Evolutionary conservation across 2,113 vertebrate species (phyloP).

Genomic region (Ascaphus truei): DNA sequence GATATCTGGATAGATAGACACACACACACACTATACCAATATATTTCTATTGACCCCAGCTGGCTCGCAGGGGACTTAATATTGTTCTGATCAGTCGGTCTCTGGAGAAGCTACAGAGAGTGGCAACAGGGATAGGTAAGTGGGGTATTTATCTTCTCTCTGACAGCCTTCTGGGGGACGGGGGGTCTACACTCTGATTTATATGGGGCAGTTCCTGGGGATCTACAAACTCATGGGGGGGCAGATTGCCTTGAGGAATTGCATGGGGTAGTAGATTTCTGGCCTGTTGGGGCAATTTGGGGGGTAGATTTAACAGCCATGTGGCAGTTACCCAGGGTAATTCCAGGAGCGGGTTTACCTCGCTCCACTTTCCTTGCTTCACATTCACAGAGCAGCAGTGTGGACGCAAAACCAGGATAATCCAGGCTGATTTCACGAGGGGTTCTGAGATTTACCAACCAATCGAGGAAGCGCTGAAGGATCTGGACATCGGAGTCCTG

Average conservation of each 20-base stretch:
- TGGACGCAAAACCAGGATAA: slow-evolving; percentile 52
- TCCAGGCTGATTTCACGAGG: slow-evolving; percentile 65
- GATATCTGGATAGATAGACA: too few relatives aligned
- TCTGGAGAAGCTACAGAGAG: slow-evolving; percentile 50
- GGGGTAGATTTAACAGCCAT: too few relatives aligned
- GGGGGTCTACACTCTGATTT: too few relatives aligned
- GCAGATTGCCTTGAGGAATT: too few relatives aligned
- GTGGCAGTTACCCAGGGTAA: not conserved
- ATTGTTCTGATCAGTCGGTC: slow-evolving; percentile 65
- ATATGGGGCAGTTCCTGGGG: too few relatives aligned
- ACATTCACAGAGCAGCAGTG: slow-evolving; percentile 47
- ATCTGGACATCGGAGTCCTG: slow-evolving; percentile 67
- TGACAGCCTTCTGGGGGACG: rapidly evolving
- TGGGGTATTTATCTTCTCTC: not conserved
- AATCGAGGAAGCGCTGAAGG: slow-evolving; percentile 51
- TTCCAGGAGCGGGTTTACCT: too few relatives aligned
- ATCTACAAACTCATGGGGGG: too few relatives aligned
- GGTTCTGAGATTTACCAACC: slow-evolving; percentile 56
- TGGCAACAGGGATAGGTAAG: slow-evolving; percentile 66
- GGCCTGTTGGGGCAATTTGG: too few relatives aligned
- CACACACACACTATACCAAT: not conserved
- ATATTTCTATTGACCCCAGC: slow-evolving; percentile 46
- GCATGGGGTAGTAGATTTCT: too few relatives aligned
- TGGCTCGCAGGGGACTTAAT: slow-evolving; percentile 66
- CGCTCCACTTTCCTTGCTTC: not conserved